Evolutionary conservation across 2,797 vertebrate genomes (phyloP), one percentile per base, ranked within the genome.

Genomic region (Australoheros facetus): DNA sequence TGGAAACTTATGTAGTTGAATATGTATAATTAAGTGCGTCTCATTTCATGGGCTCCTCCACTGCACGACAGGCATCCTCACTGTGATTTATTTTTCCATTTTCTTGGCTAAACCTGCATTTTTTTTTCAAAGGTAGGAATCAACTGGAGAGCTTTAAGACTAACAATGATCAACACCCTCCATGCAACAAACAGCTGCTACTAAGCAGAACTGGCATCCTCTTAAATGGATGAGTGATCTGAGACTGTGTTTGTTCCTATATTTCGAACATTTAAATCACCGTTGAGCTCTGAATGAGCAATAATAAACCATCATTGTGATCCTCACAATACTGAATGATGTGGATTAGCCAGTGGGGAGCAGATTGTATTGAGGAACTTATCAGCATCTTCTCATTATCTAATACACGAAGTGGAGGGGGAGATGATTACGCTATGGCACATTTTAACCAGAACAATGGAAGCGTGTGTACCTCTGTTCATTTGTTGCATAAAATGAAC

Each of bases 351-450:
- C 85, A 90, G 73, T 74, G 82, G 83, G 87, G 89, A 93, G 87
- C 77, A 88, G 86, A 88, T 56, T 86, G 88, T 86, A 89, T 90
- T 90, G 88, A 92, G 87, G 82, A 91, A 93, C 81, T 91, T 94
- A 94, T 93, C 93, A 87, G 82, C 91, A 92, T 92, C 90, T 92
- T 92, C 88, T 92, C 85, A 93, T 93, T 93, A 94, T 93, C 93
- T 93, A 94, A 93, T 94, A 92, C 82, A 88, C 64, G 11, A 88
- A 91, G 87, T 90, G 83, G 83, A 82, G 70, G 19, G 78, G 80
- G 86, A 87, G 85, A 88, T 69, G 81, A 90, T 91, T 90, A 84
- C 73, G 86, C 80, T 71, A 82, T 39, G 85, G 83, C 84, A 72
- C 78, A 82, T 92, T 92, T 92, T 69, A 77, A 71, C 48, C 86